These are phyloP conservation scores for Tympanoctomys barrerae DNA, from an alignment of 2,797 vertebrate species.

Conservation along the genomic window DNA sequence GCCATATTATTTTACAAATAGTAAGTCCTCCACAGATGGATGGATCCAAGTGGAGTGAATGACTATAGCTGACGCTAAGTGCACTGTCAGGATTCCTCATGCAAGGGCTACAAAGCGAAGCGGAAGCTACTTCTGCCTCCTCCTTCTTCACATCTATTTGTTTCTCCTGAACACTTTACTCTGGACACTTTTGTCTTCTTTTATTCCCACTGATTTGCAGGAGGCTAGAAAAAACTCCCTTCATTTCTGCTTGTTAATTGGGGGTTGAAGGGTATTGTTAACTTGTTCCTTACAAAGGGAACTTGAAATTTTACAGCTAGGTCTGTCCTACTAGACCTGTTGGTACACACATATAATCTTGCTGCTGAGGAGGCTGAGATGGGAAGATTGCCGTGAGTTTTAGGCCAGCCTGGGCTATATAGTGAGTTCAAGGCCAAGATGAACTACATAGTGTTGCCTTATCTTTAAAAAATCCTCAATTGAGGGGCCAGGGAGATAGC, in stretches of 20 bases:
- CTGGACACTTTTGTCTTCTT: no score
- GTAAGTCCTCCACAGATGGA: background rate
- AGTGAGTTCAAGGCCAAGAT: background rate
- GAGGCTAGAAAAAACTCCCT: background rate
- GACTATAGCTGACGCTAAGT: background rate
- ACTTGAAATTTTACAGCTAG: background rate
- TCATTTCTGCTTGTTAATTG: background rate
- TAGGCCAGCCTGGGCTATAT: background rate
- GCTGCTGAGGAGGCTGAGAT: background rate
- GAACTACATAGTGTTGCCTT: background rate
- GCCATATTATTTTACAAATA: conserved; percentile 45
- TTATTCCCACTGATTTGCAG: background rate
- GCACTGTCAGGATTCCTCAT: background rate
- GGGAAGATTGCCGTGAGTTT: background rate
- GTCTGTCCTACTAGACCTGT: background rate
- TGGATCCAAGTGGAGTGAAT: background rate
- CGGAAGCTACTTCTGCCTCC: background rate
- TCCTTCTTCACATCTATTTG: background rate
- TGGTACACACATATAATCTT: background rate
- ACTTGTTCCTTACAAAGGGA: background rate
- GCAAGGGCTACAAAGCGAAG: background rate
- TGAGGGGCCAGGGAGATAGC: no score
- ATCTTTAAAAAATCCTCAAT: background rate
- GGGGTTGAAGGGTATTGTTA: background rate
- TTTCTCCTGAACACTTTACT: background rate